Percentiles rank a stretch among this genome's conserved stretches.
Conservation (phyloP, 1,140 invertebrate species). For the Alviniconcha marisindica region DNA sequence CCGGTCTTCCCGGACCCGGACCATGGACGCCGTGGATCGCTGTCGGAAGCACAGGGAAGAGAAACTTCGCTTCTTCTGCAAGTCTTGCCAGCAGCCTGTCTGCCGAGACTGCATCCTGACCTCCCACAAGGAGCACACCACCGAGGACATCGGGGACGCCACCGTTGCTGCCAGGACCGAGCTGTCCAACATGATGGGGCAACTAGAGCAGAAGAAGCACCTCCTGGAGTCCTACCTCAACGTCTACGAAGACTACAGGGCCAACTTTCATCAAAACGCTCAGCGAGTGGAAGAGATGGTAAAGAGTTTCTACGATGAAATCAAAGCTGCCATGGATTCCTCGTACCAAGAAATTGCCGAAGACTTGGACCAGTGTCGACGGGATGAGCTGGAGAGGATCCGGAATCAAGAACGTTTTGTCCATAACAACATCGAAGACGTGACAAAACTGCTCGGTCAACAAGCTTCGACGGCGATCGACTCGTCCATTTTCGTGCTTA, state of each 20-base stretch:
- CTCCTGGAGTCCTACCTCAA: neutral
- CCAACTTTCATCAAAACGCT: slow-evolving; percentile 19
- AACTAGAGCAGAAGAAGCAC: slow-evolving; percentile 11
- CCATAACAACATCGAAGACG: slow-evolving; percentile 22
- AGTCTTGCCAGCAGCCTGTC: slow-evolving; percentile 26
- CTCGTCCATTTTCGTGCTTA: neutral
- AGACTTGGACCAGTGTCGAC: neutral
- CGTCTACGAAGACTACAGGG: slow-evolving; percentile 30
- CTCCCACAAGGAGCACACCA: slow-evolving; percentile 36
- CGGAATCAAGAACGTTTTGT: neutral
- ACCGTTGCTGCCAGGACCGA: slow-evolving; percentile 6
- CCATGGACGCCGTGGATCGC: neutral
- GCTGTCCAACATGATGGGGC: slow-evolving; percentile 4
- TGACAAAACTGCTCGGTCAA: neutral
- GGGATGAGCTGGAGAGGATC: slow-evolving; percentile 10
- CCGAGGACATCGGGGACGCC: slow-evolving; percentile 33
- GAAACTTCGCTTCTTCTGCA: slow-evolving; percentile 37
- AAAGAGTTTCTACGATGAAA: slow-evolving; percentile 1
- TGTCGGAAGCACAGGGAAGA: slow-evolving; percentile 42
- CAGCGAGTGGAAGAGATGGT: slow-evolving; percentile 22
- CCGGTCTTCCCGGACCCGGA: neutral
- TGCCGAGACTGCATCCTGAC: slow-evolving; percentile 47
- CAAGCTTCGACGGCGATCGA: neutral
- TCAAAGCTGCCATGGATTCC: slow-evolving; percentile 8
- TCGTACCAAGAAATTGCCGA: slow-evolving; percentile 7